A percentile compares a stretch with the other conserved stretches of the same genome.
Conservation (phyloP, 2,888 invertebrate genomes). For the Sympetrum striolatum region DNA sequence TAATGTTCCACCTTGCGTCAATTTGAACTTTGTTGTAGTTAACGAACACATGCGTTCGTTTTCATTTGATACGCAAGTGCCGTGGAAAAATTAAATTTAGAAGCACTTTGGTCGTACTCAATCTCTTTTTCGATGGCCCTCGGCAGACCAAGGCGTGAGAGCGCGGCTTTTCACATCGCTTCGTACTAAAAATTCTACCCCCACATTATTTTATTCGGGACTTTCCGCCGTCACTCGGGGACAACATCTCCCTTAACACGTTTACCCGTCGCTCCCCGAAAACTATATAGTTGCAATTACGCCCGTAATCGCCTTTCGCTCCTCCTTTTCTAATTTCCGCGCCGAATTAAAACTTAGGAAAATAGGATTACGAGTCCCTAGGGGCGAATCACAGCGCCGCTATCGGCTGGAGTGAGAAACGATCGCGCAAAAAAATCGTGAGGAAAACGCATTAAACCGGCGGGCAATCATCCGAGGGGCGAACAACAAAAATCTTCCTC, state of each 20-base stretch:
- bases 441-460: not conserved
- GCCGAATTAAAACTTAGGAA: conserved; percentile 4
- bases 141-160: no score
- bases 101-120: no score
- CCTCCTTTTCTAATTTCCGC: not conserved
- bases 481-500: not conserved
- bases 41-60: no score
- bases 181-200: no score
- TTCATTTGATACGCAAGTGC: no score
- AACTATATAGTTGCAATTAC: not conserved
- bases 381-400: not conserved
- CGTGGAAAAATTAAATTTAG: no score
- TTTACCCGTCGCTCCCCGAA: not conserved
- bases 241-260: not conserved
- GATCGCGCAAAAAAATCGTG: not conserved
- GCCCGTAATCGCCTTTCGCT: not conserved
- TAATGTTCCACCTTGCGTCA: no score
- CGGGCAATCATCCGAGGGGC: not conserved
- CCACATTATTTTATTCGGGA: no score
- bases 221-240: no score
- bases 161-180: no score
- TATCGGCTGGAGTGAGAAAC: not conserved
- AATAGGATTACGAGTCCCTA: not conserved
- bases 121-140: no score
- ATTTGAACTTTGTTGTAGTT: no score